These are phyloP conservation scores for Ptilodon capucinus DNA, from an alignment of 2,888 invertebrate genomes.

Conservation along the genomic window DNA sequence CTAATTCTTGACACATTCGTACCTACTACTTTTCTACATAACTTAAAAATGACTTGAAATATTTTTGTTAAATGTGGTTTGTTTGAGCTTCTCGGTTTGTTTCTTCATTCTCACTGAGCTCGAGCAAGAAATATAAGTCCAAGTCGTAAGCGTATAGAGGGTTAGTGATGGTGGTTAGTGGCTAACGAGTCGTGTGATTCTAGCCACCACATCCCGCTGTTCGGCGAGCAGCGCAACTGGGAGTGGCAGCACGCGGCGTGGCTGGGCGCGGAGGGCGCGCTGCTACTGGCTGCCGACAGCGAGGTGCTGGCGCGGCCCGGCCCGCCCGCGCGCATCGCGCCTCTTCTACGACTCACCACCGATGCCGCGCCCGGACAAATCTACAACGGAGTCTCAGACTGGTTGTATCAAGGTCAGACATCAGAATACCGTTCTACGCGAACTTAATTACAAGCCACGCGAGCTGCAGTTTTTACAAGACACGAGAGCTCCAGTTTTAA, in stretches of 20 bases:
- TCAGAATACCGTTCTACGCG: background rate
- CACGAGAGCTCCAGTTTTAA: too few species aligned
- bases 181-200: conserved; percentile 11
- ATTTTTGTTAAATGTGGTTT: too few species aligned
- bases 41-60: too few species aligned
- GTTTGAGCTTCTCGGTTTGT: too few species aligned
- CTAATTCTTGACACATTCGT: too few species aligned
- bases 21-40: too few species aligned
- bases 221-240: conserved; percentile 86
- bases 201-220: conserved; percentile 93
- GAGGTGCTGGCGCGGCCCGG: conserved; percentile 92
- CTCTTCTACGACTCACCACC: conserved; percentile 87
- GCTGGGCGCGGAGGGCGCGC: conserved; percentile 89
- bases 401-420: conserved; percentile 95
- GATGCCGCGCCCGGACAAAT: conserved; percentile 90
- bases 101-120: too few species aligned
- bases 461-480: too few species aligned
- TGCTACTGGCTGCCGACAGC: conserved; percentile 92
- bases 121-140: too few species aligned
- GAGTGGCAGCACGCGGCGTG: conserved; percentile 92
- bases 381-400: conserved; percentile 97
- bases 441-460: too few species aligned
- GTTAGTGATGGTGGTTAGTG: too few species aligned
- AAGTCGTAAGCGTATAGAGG: too few species aligned
- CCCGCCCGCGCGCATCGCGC: conserved; percentile 85